phyloP scores from a whole-genome alignment of 2,797 vertebrate genomes.

The Phataginus tricuspis region DNA sequence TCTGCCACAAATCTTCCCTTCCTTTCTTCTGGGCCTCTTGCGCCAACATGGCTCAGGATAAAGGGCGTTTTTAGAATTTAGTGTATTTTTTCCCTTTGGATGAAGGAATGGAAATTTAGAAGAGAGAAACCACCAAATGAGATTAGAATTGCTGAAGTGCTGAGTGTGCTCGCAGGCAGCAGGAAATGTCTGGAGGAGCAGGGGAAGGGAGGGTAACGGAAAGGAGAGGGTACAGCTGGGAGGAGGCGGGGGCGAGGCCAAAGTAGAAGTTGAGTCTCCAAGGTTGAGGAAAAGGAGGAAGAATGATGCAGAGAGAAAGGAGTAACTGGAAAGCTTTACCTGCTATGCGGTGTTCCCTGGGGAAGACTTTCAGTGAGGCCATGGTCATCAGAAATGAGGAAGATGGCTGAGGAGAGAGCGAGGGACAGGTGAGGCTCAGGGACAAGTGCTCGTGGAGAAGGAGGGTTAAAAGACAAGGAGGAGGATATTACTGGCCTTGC shows the following conservation, averaged over 20 bases:
- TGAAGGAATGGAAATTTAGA: constrained; percentile 11
- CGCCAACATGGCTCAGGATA: background rate
- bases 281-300: background rate
- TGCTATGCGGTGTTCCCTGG: background rate
- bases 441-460: too few relatives aligned
- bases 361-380: background rate
- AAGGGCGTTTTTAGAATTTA: background rate
- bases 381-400: background rate
- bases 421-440: background rate
- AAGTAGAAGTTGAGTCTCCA: background rate
- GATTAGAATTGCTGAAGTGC: background rate
- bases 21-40: background rate
- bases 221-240: too few relatives aligned
- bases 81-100: background rate
- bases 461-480: background rate
- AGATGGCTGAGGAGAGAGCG: background rate
- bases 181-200: background rate
- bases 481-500: background rate
- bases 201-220: background rate
- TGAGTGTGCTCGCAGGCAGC: background rate
- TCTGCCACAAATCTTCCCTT: background rate
- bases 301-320: background rate
- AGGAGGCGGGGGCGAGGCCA: background rate
- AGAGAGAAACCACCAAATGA: background rate
- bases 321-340: background rate